phyloP scores from a whole-genome alignment of 2,888 invertebrate genomes.

The Dryocosmus kuriphilus region DNA sequence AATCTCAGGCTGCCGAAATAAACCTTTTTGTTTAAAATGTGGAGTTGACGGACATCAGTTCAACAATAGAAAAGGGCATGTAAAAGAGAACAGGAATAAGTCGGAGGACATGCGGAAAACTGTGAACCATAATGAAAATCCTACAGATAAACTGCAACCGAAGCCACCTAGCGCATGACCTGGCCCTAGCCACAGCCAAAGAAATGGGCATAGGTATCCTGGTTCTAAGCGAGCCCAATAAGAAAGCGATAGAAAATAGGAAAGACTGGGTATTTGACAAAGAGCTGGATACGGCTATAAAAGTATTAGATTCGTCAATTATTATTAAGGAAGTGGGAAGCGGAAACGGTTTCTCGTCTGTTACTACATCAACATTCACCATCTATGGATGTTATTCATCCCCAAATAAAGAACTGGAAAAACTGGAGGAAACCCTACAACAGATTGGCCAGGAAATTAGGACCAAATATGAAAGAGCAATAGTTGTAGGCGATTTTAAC shows the following conservation, averaged over 20 bases:
- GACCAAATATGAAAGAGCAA: background rate
- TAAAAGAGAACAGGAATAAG: too few species aligned
- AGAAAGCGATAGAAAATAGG: slow-evolving; percentile 32
- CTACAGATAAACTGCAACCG: background rate
- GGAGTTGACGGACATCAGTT: too few species aligned
- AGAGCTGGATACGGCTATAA: too few species aligned
- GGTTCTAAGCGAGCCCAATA: slow-evolving; percentile 33
- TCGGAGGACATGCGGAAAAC: too few species aligned
- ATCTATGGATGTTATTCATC: background rate
- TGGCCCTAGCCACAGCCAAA: background rate
- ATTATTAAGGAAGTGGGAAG: background rate
- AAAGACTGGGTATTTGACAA: background rate
- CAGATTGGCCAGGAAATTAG: background rate
- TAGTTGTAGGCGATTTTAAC: too few species aligned
- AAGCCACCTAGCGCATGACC: background rate
- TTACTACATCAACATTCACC: background rate
- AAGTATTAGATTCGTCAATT: background rate
- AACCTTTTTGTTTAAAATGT: too few species aligned
- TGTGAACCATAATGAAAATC: background rate
- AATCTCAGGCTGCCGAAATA: too few species aligned
- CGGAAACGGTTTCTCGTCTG: background rate
- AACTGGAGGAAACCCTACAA: background rate
- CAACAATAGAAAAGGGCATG: too few species aligned
- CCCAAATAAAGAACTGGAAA: background rate
- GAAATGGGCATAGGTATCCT: slow-evolving; percentile 39